These are phyloP conservation scores for Euplexia lucipara DNA, from an alignment of 2,888 invertebrate genomes.

Conservation along the genomic window DNA sequence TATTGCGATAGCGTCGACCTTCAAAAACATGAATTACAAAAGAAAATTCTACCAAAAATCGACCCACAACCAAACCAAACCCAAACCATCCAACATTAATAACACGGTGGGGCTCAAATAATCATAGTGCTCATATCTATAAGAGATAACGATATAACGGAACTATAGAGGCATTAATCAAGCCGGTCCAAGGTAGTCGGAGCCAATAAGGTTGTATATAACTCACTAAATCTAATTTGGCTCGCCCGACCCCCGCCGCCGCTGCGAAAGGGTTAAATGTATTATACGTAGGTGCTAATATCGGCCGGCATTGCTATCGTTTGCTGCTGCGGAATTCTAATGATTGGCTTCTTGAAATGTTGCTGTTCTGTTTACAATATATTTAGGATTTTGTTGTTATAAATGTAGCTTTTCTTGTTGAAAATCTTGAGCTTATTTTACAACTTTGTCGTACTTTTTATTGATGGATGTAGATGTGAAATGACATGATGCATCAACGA, in stretches of 20 bases:
- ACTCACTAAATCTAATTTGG: slow-evolving; percentile 83
- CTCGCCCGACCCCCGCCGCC: slow-evolving; percentile 70
- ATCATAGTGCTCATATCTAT: slow-evolving; percentile 59
- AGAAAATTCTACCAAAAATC: neutral
- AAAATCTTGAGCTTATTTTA: neutral
- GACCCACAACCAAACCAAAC: slow-evolving; percentile 7
- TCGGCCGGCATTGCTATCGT: slow-evolving; percentile 44
- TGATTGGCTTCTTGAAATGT: slow-evolving; percentile 53
- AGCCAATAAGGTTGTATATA: slow-evolving; percentile 81
- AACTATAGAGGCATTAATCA: slow-evolving; percentile 80
- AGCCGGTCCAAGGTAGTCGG: slow-evolving; percentile 75
- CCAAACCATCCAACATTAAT: slow-evolving; percentile 28
- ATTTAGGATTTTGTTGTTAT: neutral
- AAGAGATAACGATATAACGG: slow-evolving; percentile 67
- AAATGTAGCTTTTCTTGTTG: neutral
- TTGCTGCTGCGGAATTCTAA: slow-evolving; percentile 57
- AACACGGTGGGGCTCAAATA: slow-evolving; percentile 49
- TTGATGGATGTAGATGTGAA: too few species aligned
- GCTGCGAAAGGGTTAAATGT: slow-evolving; percentile 75
- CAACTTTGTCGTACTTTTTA: too few species aligned
- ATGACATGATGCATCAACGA: too few species aligned
- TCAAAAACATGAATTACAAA: too few species aligned
- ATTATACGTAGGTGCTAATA: slow-evolving; percentile 72
- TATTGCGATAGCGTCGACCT: too few species aligned
- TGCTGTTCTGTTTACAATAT: slow-evolving; percentile 6